phyloP scores from a whole-genome alignment of 2,797 vertebrate species.

The Aldrovandia affinis region DNA sequence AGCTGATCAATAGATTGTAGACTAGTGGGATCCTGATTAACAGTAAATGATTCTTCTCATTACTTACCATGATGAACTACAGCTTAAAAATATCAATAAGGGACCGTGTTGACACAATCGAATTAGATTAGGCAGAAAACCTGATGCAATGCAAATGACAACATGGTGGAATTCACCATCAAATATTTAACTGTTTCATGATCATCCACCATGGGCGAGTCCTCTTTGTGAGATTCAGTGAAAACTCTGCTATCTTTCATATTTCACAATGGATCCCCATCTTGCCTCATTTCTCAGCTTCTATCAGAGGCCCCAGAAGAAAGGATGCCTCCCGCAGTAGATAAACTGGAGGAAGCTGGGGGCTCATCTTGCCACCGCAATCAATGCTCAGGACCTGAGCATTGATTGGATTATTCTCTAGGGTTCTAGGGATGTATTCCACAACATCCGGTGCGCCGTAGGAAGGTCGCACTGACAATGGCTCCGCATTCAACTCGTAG shows the following conservation, averaged over 20 bases:
- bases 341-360: not conserved
- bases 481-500: too few species aligned
- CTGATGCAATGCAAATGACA: not conserved
- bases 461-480: too few species aligned
- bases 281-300: not conserved
- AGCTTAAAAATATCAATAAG: constrained; percentile 10
- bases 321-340: not conserved
- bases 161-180: not conserved
- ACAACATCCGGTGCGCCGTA: too few species aligned
- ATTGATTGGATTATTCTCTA: not conserved
- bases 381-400: not conserved
- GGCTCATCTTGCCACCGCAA: not conserved
- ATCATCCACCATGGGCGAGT: not conserved
- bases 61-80: constrained; percentile 6
- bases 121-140: not conserved
- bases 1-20: too few species aligned
- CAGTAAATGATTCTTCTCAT: too few species aligned
- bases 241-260: not conserved
- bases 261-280: not conserved
- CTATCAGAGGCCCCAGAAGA: not conserved
- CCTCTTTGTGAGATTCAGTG: too few species aligned
- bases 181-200: not conserved
- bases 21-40: too few species aligned
- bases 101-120: not conserved
- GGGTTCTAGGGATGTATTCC: too few species aligned